Conservation (phyloP, 1,140 invertebrate genomes). For the Dendroctonus ponderosae region DNA sequence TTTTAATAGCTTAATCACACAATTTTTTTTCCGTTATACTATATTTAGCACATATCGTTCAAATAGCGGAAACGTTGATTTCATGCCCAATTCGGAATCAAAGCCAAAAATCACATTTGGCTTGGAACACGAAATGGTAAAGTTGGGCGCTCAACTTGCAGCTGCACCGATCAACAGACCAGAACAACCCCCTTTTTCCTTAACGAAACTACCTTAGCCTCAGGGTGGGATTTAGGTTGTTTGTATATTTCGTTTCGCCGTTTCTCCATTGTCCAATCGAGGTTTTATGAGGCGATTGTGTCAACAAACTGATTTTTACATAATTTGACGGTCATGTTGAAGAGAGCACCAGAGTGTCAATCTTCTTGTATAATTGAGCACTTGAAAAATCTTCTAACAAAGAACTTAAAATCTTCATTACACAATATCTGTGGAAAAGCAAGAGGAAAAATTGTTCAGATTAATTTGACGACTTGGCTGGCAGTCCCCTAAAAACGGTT, state of each 20-base stretch:
- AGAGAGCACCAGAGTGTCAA: too few relatives aligned
- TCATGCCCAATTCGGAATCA: constrained; percentile 35
- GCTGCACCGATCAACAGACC: constrained; percentile 46
- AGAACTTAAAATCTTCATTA: not conserved
- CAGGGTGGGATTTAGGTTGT: constrained; percentile 24
- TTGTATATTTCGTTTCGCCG: constrained; percentile 2
- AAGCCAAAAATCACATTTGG: constrained; percentile 34
- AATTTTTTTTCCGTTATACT: not conserved
- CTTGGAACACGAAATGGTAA: constrained; percentile 24
- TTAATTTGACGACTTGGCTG: not conserved
- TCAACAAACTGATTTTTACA: not conserved
- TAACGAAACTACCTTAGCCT: constrained; percentile 6
- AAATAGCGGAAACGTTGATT: constrained; percentile 41
- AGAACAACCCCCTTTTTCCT: constrained; percentile 39
- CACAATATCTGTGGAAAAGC: not conserved
- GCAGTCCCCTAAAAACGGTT: constrained; percentile 8
- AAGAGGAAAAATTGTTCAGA: too few relatives aligned
- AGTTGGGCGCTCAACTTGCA: constrained; percentile 11
- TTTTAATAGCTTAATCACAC: not conserved
- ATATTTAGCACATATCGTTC: not conserved
- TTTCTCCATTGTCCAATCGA: not conserved
- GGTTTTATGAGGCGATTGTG: not conserved
- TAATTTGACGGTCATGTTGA: too few relatives aligned
- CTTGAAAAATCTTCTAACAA: not conserved
- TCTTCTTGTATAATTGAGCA: too few relatives aligned